A percentile compares a stretch with the other conserved stretches of the same genome.
Conservation (phyloP, 2,797 vertebrate species). For the Protonibea diacanthus region DNA sequence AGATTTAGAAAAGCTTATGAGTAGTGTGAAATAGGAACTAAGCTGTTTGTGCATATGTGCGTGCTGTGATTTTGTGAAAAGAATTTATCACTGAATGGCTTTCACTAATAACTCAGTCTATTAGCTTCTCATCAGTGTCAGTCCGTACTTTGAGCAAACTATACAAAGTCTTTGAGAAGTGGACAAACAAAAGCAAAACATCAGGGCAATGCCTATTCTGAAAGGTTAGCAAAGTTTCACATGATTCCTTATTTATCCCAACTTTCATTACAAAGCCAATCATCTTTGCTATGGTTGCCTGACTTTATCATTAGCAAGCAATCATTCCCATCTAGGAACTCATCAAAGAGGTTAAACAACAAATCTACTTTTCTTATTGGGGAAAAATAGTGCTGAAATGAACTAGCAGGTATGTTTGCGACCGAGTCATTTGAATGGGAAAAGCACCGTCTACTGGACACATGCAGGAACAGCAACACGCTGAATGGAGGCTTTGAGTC, state of each 20-base stretch:
- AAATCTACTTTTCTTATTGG: slow-evolving; percentile 68
- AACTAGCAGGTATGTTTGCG: slow-evolving; percentile 35
- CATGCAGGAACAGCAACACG: slow-evolving; percentile 54
- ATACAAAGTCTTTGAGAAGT: slow-evolving; percentile 25
- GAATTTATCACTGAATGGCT: slow-evolving; percentile 34
- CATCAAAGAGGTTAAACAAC: slow-evolving; percentile 81
- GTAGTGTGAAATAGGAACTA: slow-evolving; percentile 17
- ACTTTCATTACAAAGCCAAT: slow-evolving; percentile 78
- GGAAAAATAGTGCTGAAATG: slow-evolving; percentile 62
- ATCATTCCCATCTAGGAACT: slow-evolving; percentile 75
- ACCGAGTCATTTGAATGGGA: slow-evolving; percentile 73
- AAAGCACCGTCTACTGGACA: slow-evolving; percentile 83
- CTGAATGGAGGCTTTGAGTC: neutral
- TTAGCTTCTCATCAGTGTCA: slow-evolving; percentile 40
- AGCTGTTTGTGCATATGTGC: neutral
- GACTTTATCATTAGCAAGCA: slow-evolving; percentile 77
- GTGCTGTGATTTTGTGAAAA: slow-evolving; percentile 9
- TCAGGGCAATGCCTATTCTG: slow-evolving; percentile 37
- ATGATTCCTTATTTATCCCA: slow-evolving; percentile 69
- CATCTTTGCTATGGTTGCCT: slow-evolving; percentile 77
- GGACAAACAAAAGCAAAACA: slow-evolving; percentile 56
- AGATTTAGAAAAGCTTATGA: slow-evolving; percentile 56
- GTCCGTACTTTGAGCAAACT: slow-evolving; percentile 40
- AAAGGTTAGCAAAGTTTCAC: slow-evolving; percentile 59
- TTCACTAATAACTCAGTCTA: slow-evolving; percentile 31